Base-by-base conservation (phyloP, 2,888 invertebrate species). In the Lepetodrilus schrolli region DNA sequence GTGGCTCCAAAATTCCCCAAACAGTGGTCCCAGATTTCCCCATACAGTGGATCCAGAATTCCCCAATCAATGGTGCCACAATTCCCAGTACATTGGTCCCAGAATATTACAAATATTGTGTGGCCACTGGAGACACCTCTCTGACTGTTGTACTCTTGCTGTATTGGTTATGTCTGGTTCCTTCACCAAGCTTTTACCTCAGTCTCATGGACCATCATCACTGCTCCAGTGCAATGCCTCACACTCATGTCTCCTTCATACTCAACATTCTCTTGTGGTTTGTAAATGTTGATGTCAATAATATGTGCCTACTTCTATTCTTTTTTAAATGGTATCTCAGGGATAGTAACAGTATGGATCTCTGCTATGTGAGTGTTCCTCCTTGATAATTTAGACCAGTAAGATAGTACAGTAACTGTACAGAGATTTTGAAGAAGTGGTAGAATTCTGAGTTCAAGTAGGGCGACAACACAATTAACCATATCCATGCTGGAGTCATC, bases 201-300 rank as follows among this genome's bases (percentile, higher is more conserved):
- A 58, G 17, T 58, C 34, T 26, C 58, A 58, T 58, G 58, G 58
- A 58, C 58, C 58, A 58, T 30, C 34, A 34, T 26, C 26, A 34
- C 58, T 58, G 26, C 13, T 30, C 34, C 30, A 30, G 58, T 17
- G 34, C 26, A 17, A 26, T 23, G 58, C 58, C 30, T 58, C 58
- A 30, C 30, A 30, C 30, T 58, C 26, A 26, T 58, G 58, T 58
- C 17, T 23, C 7, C 58, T 58, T 58, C 30, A 30, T 23, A 58
- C 58, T 30, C 58, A 30, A 58, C 30, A 58, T 58, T 58, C 17
- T 58, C 30, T 58, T 58, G 58, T 58, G 26, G 34, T 58, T 58
- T 58, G 58, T 58, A 58, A 58, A 58, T 58, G 58, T 58, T 58
- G 58, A 58, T 58, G 58, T 58, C 34, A 58, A 58, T 58, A 58